phyloP scores from a whole-genome alignment of 2,888 invertebrate species.

The Standfussiana lucernea region DNA sequence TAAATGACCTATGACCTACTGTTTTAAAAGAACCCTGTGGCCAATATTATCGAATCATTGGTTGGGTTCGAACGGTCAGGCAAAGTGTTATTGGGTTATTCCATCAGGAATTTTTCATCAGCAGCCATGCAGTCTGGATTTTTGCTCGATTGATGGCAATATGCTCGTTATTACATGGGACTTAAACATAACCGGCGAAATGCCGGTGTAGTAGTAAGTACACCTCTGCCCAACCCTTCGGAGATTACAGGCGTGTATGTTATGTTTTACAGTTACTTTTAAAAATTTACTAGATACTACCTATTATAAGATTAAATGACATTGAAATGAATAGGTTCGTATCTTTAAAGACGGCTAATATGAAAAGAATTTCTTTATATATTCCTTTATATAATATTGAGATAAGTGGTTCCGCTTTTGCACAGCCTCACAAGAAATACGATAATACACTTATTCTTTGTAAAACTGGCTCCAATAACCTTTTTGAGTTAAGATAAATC shows the following conservation, averaged over 20 bases:
- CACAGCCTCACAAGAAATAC: slow-evolving; percentile 9
- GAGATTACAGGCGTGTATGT: too few relatives aligned
- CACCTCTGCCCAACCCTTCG: too few relatives aligned
- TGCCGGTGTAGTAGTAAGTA: too few relatives aligned
- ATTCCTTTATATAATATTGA: too few relatives aligned
- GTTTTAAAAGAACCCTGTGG: neutral
- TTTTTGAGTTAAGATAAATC: neutral
- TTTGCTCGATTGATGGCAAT: too few relatives aligned
- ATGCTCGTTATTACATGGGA: too few relatives aligned
- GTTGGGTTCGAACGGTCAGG: too few relatives aligned
- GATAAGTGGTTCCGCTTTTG: neutral
- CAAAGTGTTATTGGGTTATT: too few relatives aligned
- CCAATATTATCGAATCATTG: neutral
- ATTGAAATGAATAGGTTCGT: neutral
- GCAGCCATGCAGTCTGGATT: too few relatives aligned
- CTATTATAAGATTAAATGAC: neutral
- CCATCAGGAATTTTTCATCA: too few relatives aligned
- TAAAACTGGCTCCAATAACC: neutral
- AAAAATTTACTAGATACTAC: neutral
- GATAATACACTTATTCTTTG: slow-evolving; percentile 13
- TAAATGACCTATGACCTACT: too few relatives aligned
- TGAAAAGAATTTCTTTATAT: neutral
- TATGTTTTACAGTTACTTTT: neutral
- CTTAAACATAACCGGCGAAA: too few relatives aligned
- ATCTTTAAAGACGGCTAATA: neutral